Evolutionary conservation across 2,888 invertebrate species (phyloP).

Genomic region (Lissonota sp.): DNA sequence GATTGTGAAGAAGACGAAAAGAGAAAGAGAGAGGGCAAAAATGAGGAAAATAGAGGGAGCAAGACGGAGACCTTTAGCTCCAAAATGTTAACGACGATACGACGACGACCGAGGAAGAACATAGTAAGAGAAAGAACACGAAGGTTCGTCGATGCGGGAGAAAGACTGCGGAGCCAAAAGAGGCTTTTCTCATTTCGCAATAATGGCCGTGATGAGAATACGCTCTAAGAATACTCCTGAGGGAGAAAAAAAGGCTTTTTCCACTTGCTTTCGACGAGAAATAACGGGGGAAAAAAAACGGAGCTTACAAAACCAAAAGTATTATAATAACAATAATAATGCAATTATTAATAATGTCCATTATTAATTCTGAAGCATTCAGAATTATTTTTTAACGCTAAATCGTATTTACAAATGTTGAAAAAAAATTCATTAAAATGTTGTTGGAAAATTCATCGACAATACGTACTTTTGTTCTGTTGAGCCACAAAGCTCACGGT

Average conservation of each 20-base stretch:
- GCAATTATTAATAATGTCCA: neutral
- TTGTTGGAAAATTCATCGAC: neutral
- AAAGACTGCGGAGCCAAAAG: conserved; percentile 43
- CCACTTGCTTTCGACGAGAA: conserved; percentile 34
- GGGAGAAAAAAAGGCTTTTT: conserved; percentile 19
- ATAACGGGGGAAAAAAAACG: conserved; percentile 28
- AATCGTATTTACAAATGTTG: neutral
- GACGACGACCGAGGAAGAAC: conserved; percentile 12
- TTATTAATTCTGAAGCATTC: neutral
- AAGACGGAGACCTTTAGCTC: conserved; percentile 49
- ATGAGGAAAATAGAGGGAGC: conserved; percentile 53
- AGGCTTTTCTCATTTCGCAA: conserved; percentile 64
- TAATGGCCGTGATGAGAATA: conserved; percentile 64
- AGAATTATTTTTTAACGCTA: conserved; percentile 7
- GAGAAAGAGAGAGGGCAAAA: conserved; percentile 36
- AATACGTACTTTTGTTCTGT: conserved; percentile 87
- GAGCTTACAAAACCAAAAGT: conserved; percentile 36
- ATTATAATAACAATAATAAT: conserved; percentile 34
- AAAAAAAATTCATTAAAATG: neutral
- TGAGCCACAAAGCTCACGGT: conserved; percentile 91
- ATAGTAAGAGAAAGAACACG: neutral
- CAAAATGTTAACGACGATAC: conserved; percentile 62
- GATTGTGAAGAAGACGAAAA: conserved; percentile 26
- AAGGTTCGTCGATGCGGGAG: conserved; percentile 18
- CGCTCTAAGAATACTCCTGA: conserved; percentile 40